These are phyloP conservation scores for Lasioglossum oenotherae DNA, from an alignment of 2,888 invertebrate species.

Conservation along the genomic window DNA sequence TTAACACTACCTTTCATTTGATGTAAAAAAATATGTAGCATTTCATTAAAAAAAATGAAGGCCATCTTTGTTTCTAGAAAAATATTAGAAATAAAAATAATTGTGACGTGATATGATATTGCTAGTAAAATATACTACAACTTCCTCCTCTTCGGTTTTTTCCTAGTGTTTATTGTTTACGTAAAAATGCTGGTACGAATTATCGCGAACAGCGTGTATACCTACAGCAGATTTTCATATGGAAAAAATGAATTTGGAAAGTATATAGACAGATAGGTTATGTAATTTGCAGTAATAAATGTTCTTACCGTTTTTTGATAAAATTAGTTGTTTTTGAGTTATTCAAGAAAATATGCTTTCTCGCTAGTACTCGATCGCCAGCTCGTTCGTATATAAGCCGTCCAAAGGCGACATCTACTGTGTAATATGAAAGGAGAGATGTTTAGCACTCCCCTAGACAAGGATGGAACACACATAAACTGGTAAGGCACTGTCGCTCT, in stretches of 20 bases:
- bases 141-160: too few species aligned
- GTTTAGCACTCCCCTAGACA: constrained; percentile 98
- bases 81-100: too few species aligned
- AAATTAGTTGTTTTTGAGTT: constrained; percentile 20
- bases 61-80: too few species aligned
- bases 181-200: too few species aligned
- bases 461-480: constrained; percentile 85
- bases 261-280: background rate
- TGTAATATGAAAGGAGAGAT: constrained; percentile 99
- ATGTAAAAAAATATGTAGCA: too few species aligned
- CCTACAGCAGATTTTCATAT: background rate
- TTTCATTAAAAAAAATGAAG: too few species aligned
- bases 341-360: constrained; percentile 66
- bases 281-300: background rate
- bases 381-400: constrained; percentile 77
- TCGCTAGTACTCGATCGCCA: constrained; percentile 68
- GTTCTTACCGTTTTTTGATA: constrained; percentile 13
- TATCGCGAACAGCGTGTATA: too few species aligned
- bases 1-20: too few species aligned
- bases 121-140: too few species aligned
- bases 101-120: too few species aligned
- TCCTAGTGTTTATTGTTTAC: too few species aligned
- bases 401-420: constrained; percentile 74
- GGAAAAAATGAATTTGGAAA: background rate
- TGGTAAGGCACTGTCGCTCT: constrained; percentile 80